phyloP scores from a whole-genome alignment of 1,140 invertebrate species.

The Hormaphis cornu region DNA sequence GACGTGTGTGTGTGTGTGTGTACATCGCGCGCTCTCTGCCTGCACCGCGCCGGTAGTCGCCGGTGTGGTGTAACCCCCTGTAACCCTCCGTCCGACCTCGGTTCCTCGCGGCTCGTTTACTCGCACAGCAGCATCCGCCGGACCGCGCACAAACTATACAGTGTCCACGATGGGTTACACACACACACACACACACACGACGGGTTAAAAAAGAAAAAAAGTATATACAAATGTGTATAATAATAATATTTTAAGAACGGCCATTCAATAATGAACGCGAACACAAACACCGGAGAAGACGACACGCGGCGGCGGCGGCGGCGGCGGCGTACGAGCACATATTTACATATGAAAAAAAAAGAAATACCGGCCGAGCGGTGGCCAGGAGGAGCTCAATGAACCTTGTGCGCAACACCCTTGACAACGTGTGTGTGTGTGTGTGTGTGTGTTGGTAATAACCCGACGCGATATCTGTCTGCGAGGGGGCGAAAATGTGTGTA shows the following conservation, averaged over 20 bases:
- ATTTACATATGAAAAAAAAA: constrained; percentile 25
- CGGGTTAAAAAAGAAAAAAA: constrained; percentile 18
- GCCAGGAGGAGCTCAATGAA: constrained; percentile 1
- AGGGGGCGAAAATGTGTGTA: background rate
- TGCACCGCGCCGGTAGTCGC: background rate
- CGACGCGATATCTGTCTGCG: no score
- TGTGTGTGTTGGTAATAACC: background rate
- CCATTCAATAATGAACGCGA: constrained; percentile 28
- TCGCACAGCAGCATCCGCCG: background rate
- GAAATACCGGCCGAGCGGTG: background rate
- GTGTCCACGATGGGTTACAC: constrained; percentile 4
- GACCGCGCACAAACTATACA: background rate
- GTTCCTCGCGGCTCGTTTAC: background rate
- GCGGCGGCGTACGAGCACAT: background rate
- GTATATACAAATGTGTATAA: no score
- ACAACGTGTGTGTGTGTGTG: background rate
- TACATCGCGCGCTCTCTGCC: background rate
- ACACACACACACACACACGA: background rate
- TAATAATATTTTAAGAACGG: no score
- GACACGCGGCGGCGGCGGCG: no score
- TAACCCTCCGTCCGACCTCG: no score
- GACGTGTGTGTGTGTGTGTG: background rate
- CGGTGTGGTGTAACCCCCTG: no score
- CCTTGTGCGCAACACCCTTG: background rate
- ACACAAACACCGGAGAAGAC: background rate